Conservation (phyloP, 1,140 invertebrate genomes). For the Drosophila trapezifrons region DNA sequence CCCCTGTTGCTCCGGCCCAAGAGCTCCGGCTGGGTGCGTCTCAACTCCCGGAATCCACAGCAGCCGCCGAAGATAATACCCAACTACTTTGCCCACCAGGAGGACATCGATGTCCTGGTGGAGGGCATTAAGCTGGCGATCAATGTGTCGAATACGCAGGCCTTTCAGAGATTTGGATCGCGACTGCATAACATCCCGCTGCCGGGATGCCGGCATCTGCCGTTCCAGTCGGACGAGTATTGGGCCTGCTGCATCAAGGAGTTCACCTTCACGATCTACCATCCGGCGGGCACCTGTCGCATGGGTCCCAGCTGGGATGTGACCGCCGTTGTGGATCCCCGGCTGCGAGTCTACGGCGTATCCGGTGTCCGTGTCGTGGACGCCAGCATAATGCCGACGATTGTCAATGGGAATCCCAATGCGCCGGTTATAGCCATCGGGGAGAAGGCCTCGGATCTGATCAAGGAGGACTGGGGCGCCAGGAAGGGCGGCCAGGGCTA, state of each 20-base stretch:
- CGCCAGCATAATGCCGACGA: conserved; percentile 92
- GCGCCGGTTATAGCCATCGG: conserved; percentile 89
- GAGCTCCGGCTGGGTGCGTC: conserved; percentile 91
- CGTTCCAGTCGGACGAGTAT: conserved; percentile 92
- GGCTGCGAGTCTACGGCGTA: conserved; percentile 90
- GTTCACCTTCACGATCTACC: conserved; percentile 94
- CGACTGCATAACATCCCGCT: conserved; percentile 90
- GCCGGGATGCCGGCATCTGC: conserved; percentile 90
- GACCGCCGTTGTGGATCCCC: conserved; percentile 92
- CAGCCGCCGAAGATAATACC: conserved; percentile 95
- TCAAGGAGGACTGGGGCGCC: conserved; percentile 89
- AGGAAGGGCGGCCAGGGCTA: conserved; percentile 16
- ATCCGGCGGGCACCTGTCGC: conserved; percentile 93
- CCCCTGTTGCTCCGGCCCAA: conserved; percentile 92
- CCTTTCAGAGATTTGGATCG: conserved; percentile 92
- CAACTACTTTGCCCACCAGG: conserved; percentile 93
- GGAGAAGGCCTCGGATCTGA: conserved; percentile 92
- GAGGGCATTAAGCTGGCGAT: conserved; percentile 93
- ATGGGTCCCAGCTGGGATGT: conserved; percentile 92
- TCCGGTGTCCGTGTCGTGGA: conserved; percentile 90
- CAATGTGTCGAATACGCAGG: conserved; percentile 90
- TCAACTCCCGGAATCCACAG: conserved; percentile 91
- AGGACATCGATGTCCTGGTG: conserved; percentile 90
- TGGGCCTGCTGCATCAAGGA: conserved; percentile 91
- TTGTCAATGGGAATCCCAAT: conserved; percentile 92